These are phyloP conservation scores for cattle (Bos taurus) DNA, from an alignment of 2,113 vertebrate genomes.

Conservation along the genomic window DNA sequence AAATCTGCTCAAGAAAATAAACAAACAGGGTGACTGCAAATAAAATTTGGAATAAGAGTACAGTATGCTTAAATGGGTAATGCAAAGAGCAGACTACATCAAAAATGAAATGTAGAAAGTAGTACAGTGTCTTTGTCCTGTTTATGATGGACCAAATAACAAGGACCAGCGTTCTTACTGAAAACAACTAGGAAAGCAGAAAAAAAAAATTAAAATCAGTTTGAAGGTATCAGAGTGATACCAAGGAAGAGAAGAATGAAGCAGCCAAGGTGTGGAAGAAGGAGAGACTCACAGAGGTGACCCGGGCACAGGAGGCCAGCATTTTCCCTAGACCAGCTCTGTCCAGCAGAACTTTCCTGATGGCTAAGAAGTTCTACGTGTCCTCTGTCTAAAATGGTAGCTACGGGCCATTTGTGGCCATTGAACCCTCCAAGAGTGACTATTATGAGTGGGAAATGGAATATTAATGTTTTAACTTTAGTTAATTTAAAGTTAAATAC, in stretches of 20 bases:
- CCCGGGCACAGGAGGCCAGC: fast-evolving
- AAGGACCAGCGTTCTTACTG: fast-evolving
- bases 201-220: fast-evolving
- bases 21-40: no score
- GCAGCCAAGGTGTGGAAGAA: fast-evolving
- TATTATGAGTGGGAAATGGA: neutral
- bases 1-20: neutral
- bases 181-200: no score
- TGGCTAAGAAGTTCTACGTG: fast-evolving
- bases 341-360: fast-evolving
- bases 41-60: neutral
- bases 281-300: fast-evolving
- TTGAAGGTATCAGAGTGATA: fast-evolving
- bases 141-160: fast-evolving
- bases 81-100: no score
- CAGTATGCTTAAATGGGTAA: fast-evolving
- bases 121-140: neutral
- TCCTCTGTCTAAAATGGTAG: no score
- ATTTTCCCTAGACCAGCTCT: fast-evolving
- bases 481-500: neutral
- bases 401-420: fast-evolving
- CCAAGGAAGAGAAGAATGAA: fast-evolving
- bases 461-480: neutral
- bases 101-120: fast-evolving
- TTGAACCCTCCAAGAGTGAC: no score